Conservation (phyloP, 2,888 invertebrate genomes). For the Portevinia maculata region DNA sequence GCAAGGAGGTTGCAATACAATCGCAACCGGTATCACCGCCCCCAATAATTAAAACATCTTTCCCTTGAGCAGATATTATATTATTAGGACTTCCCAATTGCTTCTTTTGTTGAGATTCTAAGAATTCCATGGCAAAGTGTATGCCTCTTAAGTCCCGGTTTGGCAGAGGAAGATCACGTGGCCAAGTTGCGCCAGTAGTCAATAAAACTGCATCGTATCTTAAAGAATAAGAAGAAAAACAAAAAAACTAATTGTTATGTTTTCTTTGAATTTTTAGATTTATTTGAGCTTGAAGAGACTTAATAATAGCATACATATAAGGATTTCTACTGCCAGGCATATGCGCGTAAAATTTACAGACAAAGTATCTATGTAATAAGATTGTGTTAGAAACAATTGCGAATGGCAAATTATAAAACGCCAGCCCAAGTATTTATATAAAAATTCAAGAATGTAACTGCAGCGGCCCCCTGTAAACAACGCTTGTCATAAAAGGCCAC, state of each 20-base stretch:
- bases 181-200: slow-evolving; percentile 98
- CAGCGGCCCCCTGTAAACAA: too few species aligned
- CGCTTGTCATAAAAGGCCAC: too few species aligned
- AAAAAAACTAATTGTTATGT: not conserved
- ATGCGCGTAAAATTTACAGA: too few species aligned
- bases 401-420: not conserved
- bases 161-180: slow-evolving; percentile 93
- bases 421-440: too few species aligned
- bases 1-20: slow-evolving; percentile 98
- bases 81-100: slow-evolving; percentile 88
- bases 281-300: too few species aligned
- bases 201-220: slow-evolving; percentile 94
- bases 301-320: too few species aligned
- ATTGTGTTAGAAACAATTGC: not conserved
- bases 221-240: slow-evolving; percentile 24
- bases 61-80: slow-evolving; percentile 93
- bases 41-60: slow-evolving; percentile 96
- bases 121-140: slow-evolving; percentile 98
- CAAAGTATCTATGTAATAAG: too few species aligned
- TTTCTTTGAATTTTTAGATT: not conserved
- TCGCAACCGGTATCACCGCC: slow-evolving; percentile 96
- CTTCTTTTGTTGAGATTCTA: slow-evolving; percentile 98
- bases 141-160: slow-evolving; percentile 96
- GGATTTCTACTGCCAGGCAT: too few species aligned
- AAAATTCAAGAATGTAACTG: too few species aligned